phyloP scores from a whole-genome alignment of 1,140 invertebrate species.

The Drosophila repleta region DNA sequence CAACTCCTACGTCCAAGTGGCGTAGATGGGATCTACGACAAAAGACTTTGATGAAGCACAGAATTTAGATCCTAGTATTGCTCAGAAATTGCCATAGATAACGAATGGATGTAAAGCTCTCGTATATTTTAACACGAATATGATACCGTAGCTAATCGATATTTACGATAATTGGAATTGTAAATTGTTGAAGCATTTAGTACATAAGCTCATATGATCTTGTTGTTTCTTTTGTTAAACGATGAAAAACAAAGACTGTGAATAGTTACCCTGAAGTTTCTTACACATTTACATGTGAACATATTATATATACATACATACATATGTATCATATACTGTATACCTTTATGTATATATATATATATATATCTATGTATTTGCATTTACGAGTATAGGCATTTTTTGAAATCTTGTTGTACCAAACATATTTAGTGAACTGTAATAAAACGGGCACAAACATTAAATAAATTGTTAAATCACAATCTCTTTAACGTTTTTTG shows the following conservation, averaged over 20 bases:
- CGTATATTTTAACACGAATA: too few relatives aligned
- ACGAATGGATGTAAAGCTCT: background rate
- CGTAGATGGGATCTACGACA: slow-evolving; percentile 36
- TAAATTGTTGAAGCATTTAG: slow-evolving; percentile 3
- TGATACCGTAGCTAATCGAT: background rate
- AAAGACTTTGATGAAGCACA: slow-evolving; percentile 20
- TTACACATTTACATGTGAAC: slow-evolving; percentile 48
- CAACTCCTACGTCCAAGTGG: slow-evolving; percentile 72
- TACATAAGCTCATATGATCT: slow-evolving; percentile 8
- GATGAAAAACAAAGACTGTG: slow-evolving; percentile 69
- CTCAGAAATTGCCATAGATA: background rate
- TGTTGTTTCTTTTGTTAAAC: slow-evolving; percentile 47
- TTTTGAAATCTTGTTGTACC: slow-evolving; percentile 61
- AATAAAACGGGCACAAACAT: slow-evolving; percentile 41
- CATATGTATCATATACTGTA: slow-evolving; percentile 4
- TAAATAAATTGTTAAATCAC: background rate
- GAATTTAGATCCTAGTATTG: background rate
- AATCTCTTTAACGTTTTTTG: too few relatives aligned
- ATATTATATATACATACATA: slow-evolving; percentile 16
- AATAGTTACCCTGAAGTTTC: slow-evolving; percentile 72
- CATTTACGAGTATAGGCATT: slow-evolving; percentile 54
- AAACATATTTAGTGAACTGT: slow-evolving; percentile 47
- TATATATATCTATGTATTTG: slow-evolving; percentile 35
- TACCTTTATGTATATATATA: slow-evolving; percentile 18
- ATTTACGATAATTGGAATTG: background rate